A percentile compares a stretch with the other conserved stretches of the same genome.
phyloP scores from a whole-genome alignment of 2,113 vertebrate genomes.

The Zosterops borbonicus region DNA sequence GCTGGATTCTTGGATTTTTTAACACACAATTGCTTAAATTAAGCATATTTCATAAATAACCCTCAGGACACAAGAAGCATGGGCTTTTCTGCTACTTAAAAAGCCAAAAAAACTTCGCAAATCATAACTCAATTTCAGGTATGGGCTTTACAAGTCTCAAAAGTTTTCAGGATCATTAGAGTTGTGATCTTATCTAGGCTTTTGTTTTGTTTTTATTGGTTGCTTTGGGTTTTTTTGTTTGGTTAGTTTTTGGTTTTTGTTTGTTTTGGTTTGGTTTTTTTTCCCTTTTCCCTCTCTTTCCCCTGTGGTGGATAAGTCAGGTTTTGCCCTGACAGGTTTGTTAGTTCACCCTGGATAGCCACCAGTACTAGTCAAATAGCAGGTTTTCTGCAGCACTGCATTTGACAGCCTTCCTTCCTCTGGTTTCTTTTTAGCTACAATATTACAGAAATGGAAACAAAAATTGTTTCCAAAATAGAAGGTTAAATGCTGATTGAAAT shows the following conservation, averaged over 20 bases:
- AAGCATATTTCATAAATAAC: not conserved
- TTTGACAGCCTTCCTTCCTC: not conserved
- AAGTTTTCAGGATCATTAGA: not conserved
- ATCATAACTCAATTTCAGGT: not conserved
- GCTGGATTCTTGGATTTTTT: not conserved
- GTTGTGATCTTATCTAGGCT: not conserved
- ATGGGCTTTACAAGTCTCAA: not conserved
- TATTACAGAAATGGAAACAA: not conserved
- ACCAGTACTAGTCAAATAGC: not conserved
- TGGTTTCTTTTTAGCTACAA: not conserved
- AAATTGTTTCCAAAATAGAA: not conserved
- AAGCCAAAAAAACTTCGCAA: not conserved
- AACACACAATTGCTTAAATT: not conserved
- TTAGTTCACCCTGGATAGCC: not conserved
- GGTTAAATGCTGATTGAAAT: not conserved
- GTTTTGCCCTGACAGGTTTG: not conserved
- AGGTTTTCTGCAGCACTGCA: not conserved
- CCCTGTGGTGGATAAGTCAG: not conserved
- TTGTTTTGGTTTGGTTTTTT: not conserved
- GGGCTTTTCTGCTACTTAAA: not conserved
- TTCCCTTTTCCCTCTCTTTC: not conserved
- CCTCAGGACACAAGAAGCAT: not conserved
- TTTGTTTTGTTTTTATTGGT: not conserved
- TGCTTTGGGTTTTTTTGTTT: not conserved
- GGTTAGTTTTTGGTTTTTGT: too few species aligned